Percentiles rank a stretch among this genome's conserved stretches.
Conservation (phyloP, 53 echinoderm and acorn worm genomes). For the Temnopleurus reevesii region DNA sequence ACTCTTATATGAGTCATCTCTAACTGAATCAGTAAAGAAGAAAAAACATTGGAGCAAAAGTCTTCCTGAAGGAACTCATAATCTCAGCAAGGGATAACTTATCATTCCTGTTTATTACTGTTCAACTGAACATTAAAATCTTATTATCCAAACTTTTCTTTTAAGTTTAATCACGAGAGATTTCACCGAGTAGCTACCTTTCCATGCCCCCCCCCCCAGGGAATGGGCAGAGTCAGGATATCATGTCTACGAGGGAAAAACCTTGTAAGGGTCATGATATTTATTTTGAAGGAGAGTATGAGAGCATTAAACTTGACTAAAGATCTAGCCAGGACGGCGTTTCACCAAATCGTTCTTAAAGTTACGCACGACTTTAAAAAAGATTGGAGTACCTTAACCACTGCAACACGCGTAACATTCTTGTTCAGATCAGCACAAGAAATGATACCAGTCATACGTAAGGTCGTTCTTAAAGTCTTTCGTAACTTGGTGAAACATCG, state of each 20-base stretch:
- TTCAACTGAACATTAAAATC: no score
- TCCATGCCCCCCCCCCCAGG: neutral
- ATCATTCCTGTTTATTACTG: neutral
- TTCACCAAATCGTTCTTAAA: no score
- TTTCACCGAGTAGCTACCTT: neutral
- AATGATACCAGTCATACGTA: neutral
- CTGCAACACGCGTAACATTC: neutral
- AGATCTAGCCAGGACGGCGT: no score
- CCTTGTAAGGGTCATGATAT: slow-evolving; percentile 3
- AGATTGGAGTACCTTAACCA: neutral
- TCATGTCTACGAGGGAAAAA: neutral
- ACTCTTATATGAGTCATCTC: no score
- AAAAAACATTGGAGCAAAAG: no score
- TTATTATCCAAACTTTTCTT: no score
- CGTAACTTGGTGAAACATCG: neutral
- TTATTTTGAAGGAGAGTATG: neutral
- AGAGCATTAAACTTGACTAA: no score
- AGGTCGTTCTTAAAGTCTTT: neutral
- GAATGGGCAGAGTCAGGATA: neutral
- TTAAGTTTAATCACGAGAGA: neutral
- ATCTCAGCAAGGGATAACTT: no score
- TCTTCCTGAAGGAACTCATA: no score
- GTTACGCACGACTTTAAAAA: no score
- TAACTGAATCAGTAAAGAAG: no score
- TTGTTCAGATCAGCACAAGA: neutral